Conservation (phyloP, 2,797 vertebrate genomes). For the Syncerus caffer region DNA sequence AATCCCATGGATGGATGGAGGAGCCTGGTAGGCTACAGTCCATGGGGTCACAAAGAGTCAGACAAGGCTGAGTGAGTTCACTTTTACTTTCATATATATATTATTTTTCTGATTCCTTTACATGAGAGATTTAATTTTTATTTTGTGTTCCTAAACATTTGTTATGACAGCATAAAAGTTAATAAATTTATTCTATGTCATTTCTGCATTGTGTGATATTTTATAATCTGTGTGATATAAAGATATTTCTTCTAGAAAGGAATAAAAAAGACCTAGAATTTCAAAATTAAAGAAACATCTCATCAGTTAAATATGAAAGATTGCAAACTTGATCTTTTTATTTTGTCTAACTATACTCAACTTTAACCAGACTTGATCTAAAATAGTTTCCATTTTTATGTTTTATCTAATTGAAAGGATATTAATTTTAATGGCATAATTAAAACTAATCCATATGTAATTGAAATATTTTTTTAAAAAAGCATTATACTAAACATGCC, state of each 20-base stretch:
- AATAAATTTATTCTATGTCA: not conserved
- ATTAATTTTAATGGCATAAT: not conserved
- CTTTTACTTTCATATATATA: not conserved
- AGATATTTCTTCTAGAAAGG: not conserved
- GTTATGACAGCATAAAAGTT: not conserved
- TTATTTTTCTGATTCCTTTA: not conserved
- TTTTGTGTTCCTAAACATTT: constrained; percentile 16
- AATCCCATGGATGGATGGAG: not conserved
- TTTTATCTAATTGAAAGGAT: constrained; percentile 1
- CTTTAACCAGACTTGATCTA: not conserved
- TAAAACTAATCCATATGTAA: not conserved
- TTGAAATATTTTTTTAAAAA: not conserved
- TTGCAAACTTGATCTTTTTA: constrained; percentile 8
- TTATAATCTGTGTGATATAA: not conserved
- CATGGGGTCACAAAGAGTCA: not conserved
- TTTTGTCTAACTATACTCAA: not conserved
- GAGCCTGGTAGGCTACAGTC: not conserved
- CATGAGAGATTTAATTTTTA: not conserved
- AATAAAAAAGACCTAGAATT: not conserved
- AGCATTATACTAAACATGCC: not conserved
- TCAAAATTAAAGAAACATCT: not conserved
- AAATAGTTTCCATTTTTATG: not conserved
- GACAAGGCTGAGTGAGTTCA: not conserved
- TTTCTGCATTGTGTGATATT: not conserved
- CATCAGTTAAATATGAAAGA: not conserved